Evolutionary conservation across 2,797 vertebrate genomes (phyloP), one percentile per base, ranked within the genome.

Genomic region (Brachymystax lenok): DNA sequence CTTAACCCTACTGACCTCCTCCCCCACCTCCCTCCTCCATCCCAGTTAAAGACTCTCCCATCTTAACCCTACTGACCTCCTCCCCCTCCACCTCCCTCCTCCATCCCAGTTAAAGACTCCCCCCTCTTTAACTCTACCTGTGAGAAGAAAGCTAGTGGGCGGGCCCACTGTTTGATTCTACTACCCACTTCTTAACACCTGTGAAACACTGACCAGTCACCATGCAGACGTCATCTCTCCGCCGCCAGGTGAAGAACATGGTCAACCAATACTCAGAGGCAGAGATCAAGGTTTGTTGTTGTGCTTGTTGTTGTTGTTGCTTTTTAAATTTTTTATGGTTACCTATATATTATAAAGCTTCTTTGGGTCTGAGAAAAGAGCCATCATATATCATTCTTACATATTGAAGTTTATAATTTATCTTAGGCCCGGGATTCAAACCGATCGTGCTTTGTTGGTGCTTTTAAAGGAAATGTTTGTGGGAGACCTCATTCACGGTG

Each of bases 181-280:
- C 51, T 75, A 30, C 2, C 52, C 28, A 54, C 51, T 54, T 56
- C 52, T 35, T 12, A n/a, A 40, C 73, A 73, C 71, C 33, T 33
- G 67, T 67, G 80, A 85, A 64, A 89, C 82, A 83, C 79, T 1
- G 35, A 46, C 8, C 33, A 61, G 81, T 66, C 91, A 86, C 76
- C 93, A 99, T 99, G 98, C 96, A 97, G 74, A 97, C 97, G 63
- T 98, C 97, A 0, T 98, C 97, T 0, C 91, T 99, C 77, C 96
- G 98, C 52, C 96, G 98, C 13, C 97, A 98, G 88, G 92, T 99
- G 86, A 99, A 99, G 88, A 99, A 99, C 92, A 96, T 99, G 0
- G 97, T 99, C 76, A 97, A 97, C 92, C 98, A 98, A 90, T 99
- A 97, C 90, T 96, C 98, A 0, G 97, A 99, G 83, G 97, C 98